Evolutionary conservation across 1,140 invertebrate genomes (phyloP), one percentile per base, ranked within the genome.

Genomic region (Orchesella cincta): DNA sequence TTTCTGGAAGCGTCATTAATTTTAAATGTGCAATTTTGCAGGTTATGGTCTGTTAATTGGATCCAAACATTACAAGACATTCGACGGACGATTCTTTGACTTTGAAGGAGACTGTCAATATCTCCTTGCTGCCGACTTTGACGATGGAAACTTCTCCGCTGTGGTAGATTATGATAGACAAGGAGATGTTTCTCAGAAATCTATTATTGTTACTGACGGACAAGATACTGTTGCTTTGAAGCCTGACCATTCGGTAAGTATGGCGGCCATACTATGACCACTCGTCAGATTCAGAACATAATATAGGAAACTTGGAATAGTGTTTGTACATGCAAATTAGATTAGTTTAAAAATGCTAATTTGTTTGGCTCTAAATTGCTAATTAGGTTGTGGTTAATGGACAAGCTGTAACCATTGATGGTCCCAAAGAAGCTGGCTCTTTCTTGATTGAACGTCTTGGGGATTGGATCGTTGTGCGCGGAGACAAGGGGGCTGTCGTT

Each of bases 31-130:
- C 77, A 67, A 26, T 81, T 71, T 52, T 51, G 67, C 86, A 89
- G 88, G 90, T 39, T 86, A 88, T 79, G 91, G 90, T 74, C 85
- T 90, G n/a, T 85, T 96, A 20, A 86, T 91, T 12, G 92, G 93
- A 80, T 91, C 91, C 1, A 90, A 93, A 81, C 92, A 96, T 84
- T 90, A 94, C 83, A 92, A 94, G 82, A 96, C 93, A 0, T 97
- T 95, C 83, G 95, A 97, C 84, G 91, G 91, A 0, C 89, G 89
- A 75, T 91, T 93, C 80, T 87, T 92, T 70, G 90, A 91, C 18
- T 91, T 95, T 86, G 89, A 90, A 26, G 94, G 94, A 70, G 88
- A 86, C 18, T 97, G 95, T 85, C 91, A 90, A 82, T 96, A 96
- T 84, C 86, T 97, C 1, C 85, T 98, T 2, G 90, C 91, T 0